Evolutionary conservation across 2,797 vertebrate genomes (phyloP).

Genomic region (Etheostoma perlongum): DNA sequence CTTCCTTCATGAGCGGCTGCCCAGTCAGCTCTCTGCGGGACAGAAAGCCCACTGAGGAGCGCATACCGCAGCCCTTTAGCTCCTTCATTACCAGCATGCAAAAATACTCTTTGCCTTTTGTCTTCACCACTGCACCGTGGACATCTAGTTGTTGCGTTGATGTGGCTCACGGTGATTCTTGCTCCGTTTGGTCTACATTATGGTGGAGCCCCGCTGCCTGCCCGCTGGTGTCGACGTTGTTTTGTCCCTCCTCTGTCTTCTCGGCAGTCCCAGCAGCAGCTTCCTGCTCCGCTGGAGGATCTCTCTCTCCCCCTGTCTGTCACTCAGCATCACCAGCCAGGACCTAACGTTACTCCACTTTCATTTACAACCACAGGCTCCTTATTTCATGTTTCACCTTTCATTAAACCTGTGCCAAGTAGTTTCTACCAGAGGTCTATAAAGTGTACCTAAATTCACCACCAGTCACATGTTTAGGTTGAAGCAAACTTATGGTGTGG

Average conservation of each 20-base stretch:
- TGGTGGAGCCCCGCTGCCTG: slow-evolving; percentile 39
- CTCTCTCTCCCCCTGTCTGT: slow-evolving; percentile 59
- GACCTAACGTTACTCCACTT: background rate
- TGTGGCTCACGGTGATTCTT: slow-evolving; percentile 22
- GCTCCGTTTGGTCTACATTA: slow-evolving; percentile 64
- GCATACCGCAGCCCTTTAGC: slow-evolving; percentile 92
- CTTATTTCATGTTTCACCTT: background rate
- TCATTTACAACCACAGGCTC: no score
- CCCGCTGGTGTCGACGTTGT: slow-evolving; percentile 71
- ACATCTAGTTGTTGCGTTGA: slow-evolving; percentile 34
- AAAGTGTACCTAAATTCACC: background rate
- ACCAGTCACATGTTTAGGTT: background rate
- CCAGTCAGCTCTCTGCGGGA: slow-evolving; percentile 92
- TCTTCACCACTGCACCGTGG: slow-evolving; percentile 37
- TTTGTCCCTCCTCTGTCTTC: slow-evolving; percentile 57
- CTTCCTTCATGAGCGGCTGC: slow-evolving; percentile 93
- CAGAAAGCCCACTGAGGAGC: slow-evolving; percentile 95
- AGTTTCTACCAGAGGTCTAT: no score
- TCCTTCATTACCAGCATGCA: slow-evolving; percentile 83
- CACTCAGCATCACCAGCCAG: slow-evolving; percentile 53
- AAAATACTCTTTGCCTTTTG: slow-evolving; percentile 2
- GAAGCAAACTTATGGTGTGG: no score
- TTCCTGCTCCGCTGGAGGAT: slow-evolving; percentile 82
- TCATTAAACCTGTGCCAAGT: background rate
- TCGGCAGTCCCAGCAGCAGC: slow-evolving; percentile 64